A percentile compares a stretch with the other conserved stretches of the same genome.
Evolutionary conservation across 2,888 invertebrate genomes (phyloP).

Genomic region (Trichogramma evanescens): DNA sequence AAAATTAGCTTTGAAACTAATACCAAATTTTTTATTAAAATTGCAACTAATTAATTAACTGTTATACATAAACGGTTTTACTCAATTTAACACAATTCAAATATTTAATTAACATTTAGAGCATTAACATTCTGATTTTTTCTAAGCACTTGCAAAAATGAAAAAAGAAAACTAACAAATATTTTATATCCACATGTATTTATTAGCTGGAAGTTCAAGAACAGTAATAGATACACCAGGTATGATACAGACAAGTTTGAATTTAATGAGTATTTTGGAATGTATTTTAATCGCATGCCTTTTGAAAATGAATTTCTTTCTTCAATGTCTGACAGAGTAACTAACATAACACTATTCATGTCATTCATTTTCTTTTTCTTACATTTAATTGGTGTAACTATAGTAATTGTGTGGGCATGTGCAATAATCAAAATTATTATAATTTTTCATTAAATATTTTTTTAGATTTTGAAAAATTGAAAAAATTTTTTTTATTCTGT

Average conservation of each 20-base stretch:
- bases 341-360: no score
- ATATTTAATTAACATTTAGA: conserved; percentile 8
- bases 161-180: conserved; percentile 1
- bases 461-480: no score
- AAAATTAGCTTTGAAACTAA: background rate
- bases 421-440: no score
- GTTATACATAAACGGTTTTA: background rate
- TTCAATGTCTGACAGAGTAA: no score
- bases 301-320: conserved; percentile 1
- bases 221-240: conserved; percentile 44
- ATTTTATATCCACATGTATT: conserved; percentile 22
- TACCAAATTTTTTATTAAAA: background rate
- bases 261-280: conserved; percentile 19
- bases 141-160: no score
- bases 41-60: background rate
- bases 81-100: background rate
- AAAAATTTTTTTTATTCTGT: no score
- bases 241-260: conserved; percentile 29
- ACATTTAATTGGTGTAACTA: no score
- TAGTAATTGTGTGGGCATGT: no score
- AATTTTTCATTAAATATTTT: no score
- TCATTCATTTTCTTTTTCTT: no score
- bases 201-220: conserved; percentile 44
- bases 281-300: conserved; percentile 19
- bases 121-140: no score